phyloP scores from a whole-genome alignment of 1,140 invertebrate species.

The Leptopilina clavipes region DNA sequence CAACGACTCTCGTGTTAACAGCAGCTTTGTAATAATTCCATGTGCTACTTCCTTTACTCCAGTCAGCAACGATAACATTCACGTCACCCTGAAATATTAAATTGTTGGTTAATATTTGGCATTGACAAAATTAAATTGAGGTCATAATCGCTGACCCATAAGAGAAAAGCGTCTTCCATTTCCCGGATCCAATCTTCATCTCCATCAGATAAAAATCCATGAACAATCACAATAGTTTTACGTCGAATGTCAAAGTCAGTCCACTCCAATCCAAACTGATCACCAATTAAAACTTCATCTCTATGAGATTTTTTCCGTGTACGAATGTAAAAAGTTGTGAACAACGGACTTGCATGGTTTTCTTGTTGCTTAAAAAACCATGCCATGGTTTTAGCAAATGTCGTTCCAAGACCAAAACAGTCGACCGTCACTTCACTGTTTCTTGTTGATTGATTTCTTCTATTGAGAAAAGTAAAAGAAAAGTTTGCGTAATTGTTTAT shows the following conservation, averaged over 20 bases:
- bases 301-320: conserved; percentile 58
- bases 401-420: conserved; percentile 45
- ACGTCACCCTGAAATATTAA: conserved; percentile 72
- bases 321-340: conserved; percentile 65
- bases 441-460: background rate
- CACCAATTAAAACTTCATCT: conserved; percentile 62
- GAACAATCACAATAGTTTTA: conserved; percentile 75
- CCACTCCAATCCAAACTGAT: conserved; percentile 78
- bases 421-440: conserved; percentile 18
- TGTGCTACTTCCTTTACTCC: conserved; percentile 77
- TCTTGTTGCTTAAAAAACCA: conserved; percentile 41
- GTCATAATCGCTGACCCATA: conserved; percentile 67
- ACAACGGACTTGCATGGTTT: conserved; percentile 53
- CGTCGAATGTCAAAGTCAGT: conserved; percentile 74
- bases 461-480: background rate
- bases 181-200: conserved; percentile 74
- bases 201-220: conserved; percentile 77
- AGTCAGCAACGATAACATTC: conserved; percentile 78
- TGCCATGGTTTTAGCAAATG: conserved; percentile 37
- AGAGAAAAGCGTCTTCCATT: conserved; percentile 74
- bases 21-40: conserved; percentile 79
- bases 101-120: too few relatives aligned
- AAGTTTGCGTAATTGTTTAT: background rate
- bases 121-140: background rate
- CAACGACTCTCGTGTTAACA: conserved; percentile 76